phyloP scores from a whole-genome alignment of 1,140 invertebrate species.

The Drosophila nigromelanica region DNA sequence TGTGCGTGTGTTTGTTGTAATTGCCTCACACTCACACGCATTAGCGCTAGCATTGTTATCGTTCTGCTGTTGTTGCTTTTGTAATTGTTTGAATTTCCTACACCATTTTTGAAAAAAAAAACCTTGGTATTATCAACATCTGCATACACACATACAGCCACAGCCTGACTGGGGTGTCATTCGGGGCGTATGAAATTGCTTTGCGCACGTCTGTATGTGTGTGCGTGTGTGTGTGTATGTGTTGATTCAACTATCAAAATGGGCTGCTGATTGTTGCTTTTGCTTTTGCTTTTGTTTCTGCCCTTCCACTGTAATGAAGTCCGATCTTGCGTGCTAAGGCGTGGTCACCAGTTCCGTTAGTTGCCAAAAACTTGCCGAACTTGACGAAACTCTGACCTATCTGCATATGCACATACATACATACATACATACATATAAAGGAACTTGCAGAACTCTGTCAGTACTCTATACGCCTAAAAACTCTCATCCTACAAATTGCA shows the following conservation, averaged over 20 bases:
- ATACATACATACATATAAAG: neutral
- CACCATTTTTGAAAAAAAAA: constrained; percentile 70
- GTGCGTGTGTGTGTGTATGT: constrained; percentile 2
- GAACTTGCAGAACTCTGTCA: neutral
- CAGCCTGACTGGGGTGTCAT: constrained; percentile 36
- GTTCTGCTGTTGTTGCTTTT: constrained; percentile 30
- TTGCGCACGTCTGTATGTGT: constrained; percentile 4
- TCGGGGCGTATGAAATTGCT: constrained; percentile 33
- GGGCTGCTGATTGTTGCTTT: constrained; percentile 30
- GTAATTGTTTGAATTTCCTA: constrained; percentile 55
- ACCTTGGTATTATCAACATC: constrained; percentile 51
- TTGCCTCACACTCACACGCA: constrained; percentile 36
- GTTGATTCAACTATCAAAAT: constrained; percentile 52
- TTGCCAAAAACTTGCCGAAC: neutral
- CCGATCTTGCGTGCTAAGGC: constrained; percentile 30
- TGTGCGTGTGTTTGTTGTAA: constrained; percentile 29
- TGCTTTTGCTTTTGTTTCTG: constrained; percentile 18
- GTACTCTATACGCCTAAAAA: neutral
- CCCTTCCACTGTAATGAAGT: constrained; percentile 18
- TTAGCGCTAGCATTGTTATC: constrained; percentile 32
- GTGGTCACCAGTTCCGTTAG: constrained; percentile 31
- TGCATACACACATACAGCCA: constrained; percentile 39
- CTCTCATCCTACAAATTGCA: neutral
- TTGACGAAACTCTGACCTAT: neutral
- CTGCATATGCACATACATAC: no score